phyloP scores from a whole-genome alignment of 2,888 invertebrate species.

The Spisula subtruncata region DNA sequence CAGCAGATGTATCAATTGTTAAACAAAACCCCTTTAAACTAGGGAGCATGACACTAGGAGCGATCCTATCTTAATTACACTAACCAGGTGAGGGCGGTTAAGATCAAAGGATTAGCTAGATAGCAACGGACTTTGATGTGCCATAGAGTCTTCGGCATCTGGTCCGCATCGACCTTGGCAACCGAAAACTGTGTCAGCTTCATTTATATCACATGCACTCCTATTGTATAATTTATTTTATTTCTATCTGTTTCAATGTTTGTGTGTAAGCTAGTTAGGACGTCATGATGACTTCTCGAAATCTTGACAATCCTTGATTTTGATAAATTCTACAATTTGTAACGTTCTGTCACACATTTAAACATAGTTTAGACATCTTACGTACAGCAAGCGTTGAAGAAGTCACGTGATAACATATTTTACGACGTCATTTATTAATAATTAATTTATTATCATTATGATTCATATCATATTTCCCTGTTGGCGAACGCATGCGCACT shows the following conservation, averaged over 20 bases:
- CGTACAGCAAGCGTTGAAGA: neutral
- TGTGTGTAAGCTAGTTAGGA: neutral
- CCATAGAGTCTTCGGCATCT: slow-evolving; percentile 32
- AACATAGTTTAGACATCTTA: neutral
- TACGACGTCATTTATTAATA: neutral
- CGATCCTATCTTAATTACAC: slow-evolving; percentile 25
- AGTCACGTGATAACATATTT: neutral
- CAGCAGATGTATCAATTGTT: neutral
- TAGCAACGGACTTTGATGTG: slow-evolving; percentile 44
- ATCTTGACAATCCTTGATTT: neutral
- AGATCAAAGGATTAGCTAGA: slow-evolving; percentile 48
- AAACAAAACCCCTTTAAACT: slow-evolving; percentile 1
- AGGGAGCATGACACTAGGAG: slow-evolving; percentile 1
- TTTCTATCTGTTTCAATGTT: neutral
- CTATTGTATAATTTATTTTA: slow-evolving; percentile 4
- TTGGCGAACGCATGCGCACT: neutral
- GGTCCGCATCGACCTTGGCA: slow-evolving; percentile 26
- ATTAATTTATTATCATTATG: neutral
- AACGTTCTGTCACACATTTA: neutral
- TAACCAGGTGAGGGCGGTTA: slow-evolving; percentile 22
- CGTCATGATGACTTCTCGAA: slow-evolving; percentile 12
- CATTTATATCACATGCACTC: neutral
- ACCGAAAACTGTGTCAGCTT: slow-evolving; percentile 4
- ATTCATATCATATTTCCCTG: neutral
- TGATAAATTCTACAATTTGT: slow-evolving; percentile 3